Conservation (phyloP, 2,113 vertebrate species). For the Lophura nycthemera region DNA sequence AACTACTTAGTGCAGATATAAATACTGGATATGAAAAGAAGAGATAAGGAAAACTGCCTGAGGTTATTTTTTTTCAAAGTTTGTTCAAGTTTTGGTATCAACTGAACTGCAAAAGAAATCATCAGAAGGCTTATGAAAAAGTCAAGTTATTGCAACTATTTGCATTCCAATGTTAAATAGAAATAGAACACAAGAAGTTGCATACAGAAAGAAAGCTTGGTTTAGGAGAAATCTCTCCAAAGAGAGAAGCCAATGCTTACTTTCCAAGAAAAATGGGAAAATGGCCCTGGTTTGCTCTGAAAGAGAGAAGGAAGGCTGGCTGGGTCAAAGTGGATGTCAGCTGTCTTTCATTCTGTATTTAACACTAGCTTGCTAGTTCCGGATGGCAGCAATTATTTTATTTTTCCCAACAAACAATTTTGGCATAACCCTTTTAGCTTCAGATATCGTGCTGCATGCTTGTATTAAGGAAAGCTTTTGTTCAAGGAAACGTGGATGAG, state of each 20-base stretch:
- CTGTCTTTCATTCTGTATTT: not conserved
- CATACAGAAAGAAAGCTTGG: not conserved
- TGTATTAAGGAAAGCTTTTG: not conserved
- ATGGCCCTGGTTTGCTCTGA: not conserved
- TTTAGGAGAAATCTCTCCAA: not conserved
- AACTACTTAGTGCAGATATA: not conserved
- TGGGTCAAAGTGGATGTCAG: not conserved
- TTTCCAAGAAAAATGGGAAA: not conserved
- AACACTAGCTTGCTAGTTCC: not conserved
- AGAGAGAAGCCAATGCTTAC: not conserved
- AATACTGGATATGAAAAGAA: not conserved
- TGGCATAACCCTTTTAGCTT: not conserved
- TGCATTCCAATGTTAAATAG: not conserved
- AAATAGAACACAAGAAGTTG: not conserved
- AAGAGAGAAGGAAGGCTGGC: not conserved
- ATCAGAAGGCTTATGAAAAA: not conserved
- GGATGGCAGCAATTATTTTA: not conserved
- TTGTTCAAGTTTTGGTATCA: constrained; percentile 13
- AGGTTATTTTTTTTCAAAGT: not conserved
- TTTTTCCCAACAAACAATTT: not conserved
- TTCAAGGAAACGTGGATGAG: not conserved
- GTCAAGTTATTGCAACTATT: not conserved
- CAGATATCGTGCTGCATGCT: not conserved
- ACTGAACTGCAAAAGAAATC: not conserved
- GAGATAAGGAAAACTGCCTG: not conserved